Base-by-base conservation (phyloP, 2,113 vertebrate species). In the Zingel zingel region DNA sequence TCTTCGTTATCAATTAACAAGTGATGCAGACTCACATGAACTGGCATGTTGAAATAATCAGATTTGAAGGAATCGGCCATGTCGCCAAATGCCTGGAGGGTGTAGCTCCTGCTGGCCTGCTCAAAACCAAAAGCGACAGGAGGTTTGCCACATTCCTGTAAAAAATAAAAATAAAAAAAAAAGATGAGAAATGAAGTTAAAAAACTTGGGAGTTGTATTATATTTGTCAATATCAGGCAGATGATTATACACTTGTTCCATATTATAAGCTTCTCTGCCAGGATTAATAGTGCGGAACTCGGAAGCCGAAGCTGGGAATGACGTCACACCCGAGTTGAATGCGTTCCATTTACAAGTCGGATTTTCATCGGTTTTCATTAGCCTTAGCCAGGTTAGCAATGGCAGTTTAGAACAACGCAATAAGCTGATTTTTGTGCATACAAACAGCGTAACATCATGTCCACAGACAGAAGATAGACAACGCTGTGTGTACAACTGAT, bases 1-100 rank as follows among this genome's bases (percentile, higher is more conserved):
- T 45, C 47, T 47, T 2, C 1, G 8, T 43, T 53, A 30, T 51
- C 18, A 57, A 53, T 53, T 16, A 77, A 54, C 3, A 36, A 33
- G 5, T 51, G 18, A 74, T 16, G 19, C n/a, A 65, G 69, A 96
- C 98, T 86, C 96, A 99, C 98, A 12, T 99, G 98, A 48, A 99
- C 98, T 77, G 98, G 98, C 98, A 99, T 99, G 94, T 98, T 99
- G 83, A 99, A 99, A 83, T 99, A 99, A 91, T 99, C 98, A 0
- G 98, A 99, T 85, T 99, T 99, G 91, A 99, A 99, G 0, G 98
- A 97, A 83, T 99, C 98, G 1, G 98, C 98, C 98, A 99, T 99
- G 82, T 99, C 98, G 63, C 98, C 98, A 73, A 99, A 99, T 0
- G 97, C 90, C 48, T 97, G 97, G 0, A 99, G 97, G 0, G 97